Evolutionary conservation across 2,113 vertebrate species (phyloP).

Genomic region (Sylvia atricapilla): DNA sequence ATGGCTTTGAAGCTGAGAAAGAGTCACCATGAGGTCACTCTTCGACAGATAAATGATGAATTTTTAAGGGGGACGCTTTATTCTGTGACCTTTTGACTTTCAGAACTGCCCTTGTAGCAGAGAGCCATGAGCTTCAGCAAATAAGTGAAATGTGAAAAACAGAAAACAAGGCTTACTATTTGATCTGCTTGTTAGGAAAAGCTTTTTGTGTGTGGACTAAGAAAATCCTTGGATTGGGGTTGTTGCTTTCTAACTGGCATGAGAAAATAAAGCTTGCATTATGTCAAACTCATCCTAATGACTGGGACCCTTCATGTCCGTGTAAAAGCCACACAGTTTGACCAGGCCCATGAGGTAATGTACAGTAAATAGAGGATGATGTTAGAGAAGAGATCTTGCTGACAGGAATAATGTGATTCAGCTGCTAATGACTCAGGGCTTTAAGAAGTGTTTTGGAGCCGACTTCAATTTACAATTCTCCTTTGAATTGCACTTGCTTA

Average conservation of each 20-base stretch:
- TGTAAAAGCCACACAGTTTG: slow-evolving; percentile 33
- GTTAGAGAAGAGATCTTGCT: slow-evolving; percentile 55
- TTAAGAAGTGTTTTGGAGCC: slow-evolving; percentile 62
- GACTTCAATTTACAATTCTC: slow-evolving; percentile 51
- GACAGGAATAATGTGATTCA: slow-evolving; percentile 67
- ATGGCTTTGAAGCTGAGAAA: slow-evolving; percentile 61
- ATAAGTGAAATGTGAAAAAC: slow-evolving; percentile 46
- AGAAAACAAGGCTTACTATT: slow-evolving; percentile 39
- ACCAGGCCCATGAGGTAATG: slow-evolving; percentile 53
- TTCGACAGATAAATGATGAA: slow-evolving; percentile 60
- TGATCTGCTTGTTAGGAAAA: slow-evolving; percentile 27
- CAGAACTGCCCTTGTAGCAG: slow-evolving; percentile 43
- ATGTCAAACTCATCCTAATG: slow-evolving; percentile 16
- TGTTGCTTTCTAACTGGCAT: slow-evolving; percentile 26
- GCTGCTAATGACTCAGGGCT: slow-evolving; percentile 62
- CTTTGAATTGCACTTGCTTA: slow-evolving; percentile 45
- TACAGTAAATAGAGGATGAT: slow-evolving; percentile 55
- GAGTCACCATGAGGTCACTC: slow-evolving; percentile 71
- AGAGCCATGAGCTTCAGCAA: slow-evolving; percentile 46
- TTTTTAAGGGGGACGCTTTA: slow-evolving; percentile 49
- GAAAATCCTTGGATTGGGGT: neutral
- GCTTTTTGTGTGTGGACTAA: neutral
- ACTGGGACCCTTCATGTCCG: neutral
- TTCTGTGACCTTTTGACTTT: slow-evolving; percentile 67
- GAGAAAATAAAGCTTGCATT: neutral